These are phyloP conservation scores for Poecile atricapillus DNA, from an alignment of 2,113 vertebrate genomes.

Conservation along the genomic window DNA sequence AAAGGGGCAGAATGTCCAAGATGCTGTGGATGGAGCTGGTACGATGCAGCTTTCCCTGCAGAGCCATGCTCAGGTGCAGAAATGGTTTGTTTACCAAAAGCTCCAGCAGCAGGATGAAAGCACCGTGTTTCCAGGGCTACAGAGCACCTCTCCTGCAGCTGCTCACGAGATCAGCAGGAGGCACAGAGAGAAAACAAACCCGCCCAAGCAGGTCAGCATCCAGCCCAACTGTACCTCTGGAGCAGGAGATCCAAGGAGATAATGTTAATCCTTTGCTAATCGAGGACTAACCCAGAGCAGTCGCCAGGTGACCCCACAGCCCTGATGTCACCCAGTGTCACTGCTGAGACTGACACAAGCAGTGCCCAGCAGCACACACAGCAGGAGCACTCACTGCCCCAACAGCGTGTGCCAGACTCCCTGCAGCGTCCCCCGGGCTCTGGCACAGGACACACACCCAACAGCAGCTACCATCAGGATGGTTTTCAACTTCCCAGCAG, in stretches of 20 bases:
- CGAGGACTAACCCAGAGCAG: neutral
- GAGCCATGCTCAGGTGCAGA: neutral
- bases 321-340: neutral
- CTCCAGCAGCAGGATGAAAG: neutral
- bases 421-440: too few relatives aligned
- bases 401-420: fast-evolving
- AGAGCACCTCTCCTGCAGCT: neutral
- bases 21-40: neutral
- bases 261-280: neutral
- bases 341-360: neutral
- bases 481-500: neutral
- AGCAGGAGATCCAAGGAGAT: neutral
- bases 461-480: neutral
- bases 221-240: neutral
- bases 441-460: neutral
- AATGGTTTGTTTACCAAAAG: neutral
- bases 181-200: neutral
- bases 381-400: neutral
- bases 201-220: neutral
- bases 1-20: neutral
- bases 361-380: neutral
- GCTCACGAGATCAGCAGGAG: neutral
- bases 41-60: fast-evolving
- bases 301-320: neutral
- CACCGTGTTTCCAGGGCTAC: slow-evolving; percentile 21